phyloP scores from a whole-genome alignment of 1,140 invertebrate species.

The Sycophaga agraensis region DNA sequence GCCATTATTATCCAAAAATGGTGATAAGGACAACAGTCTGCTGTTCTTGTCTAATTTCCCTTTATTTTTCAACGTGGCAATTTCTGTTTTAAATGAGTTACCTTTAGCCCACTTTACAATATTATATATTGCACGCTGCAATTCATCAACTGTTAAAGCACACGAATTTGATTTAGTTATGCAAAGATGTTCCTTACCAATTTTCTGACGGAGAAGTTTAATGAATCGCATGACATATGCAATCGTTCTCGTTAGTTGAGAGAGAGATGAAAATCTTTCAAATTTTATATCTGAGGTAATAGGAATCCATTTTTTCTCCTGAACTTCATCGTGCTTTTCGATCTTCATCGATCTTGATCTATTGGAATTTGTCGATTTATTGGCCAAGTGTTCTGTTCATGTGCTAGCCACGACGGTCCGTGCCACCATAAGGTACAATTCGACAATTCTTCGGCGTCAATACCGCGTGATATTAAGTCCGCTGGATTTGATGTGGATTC shows the following conservation, averaged over 20 bases:
- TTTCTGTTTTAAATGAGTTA: not conserved
- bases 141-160: not conserved
- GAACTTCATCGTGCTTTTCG: not conserved
- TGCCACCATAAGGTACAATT: slow-evolving; percentile 33
- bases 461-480: too few relatives aligned
- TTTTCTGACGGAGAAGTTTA: not conserved
- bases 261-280: too few relatives aligned
- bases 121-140: too few relatives aligned
- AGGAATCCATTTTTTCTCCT: not conserved
- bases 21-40: slow-evolving; percentile 11
- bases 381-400: not conserved
- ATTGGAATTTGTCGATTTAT: not conserved
- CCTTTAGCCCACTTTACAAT: too few relatives aligned
- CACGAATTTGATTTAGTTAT: not conserved
- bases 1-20: slow-evolving; percentile 30
- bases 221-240: not conserved
- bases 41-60: not conserved
- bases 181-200: not conserved
- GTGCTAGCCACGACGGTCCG: slow-evolving; percentile 31
- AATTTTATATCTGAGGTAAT: not conserved
- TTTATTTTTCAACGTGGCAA: not conserved
- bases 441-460: not conserved
- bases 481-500: too few relatives aligned
- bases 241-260: not conserved
- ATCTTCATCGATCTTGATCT: not conserved